Evolutionary conservation across 2,888 invertebrate species (phyloP).

Genomic region (Lithophane semibrunnea): DNA sequence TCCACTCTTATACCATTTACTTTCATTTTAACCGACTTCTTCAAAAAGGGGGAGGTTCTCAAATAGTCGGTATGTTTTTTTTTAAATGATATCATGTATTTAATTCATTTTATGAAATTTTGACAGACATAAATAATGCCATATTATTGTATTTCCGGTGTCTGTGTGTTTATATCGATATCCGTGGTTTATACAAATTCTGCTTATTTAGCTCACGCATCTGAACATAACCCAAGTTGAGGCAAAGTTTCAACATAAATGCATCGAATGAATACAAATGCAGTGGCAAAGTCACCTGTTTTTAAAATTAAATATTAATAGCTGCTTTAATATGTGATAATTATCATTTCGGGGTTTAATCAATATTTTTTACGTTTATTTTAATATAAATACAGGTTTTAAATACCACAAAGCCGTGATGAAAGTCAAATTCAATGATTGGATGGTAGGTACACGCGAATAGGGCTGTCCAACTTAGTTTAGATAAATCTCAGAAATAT

Average conservation of each 20-base stretch:
- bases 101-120: background rate
- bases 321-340: conserved; percentile 7
- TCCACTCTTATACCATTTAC: background rate
- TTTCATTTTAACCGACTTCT: background rate
- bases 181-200: background rate
- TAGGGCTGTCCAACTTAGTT: conserved; percentile 51
- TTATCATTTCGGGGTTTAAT: conserved; percentile 28
- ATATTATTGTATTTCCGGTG: background rate
- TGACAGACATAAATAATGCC: background rate
- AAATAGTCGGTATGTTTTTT: too few relatives aligned
- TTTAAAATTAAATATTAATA: background rate
- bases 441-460: conserved; percentile 40
- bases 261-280: conserved; percentile 31
- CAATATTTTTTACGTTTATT: conserved; percentile 29
- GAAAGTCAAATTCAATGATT: conserved; percentile 65
- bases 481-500: background rate
- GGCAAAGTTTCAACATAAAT: conserved; percentile 25
- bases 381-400: conserved; percentile 57
- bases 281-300: background rate
- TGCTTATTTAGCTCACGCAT: background rate
- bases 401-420: conserved; percentile 57
- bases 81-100: background rate
- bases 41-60: too few relatives aligned
- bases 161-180: background rate
- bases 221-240: conserved; percentile 1